Percentiles rank a stretch among this genome's conserved stretches.
phyloP scores from a whole-genome alignment of 2,888 invertebrate genomes.

The Spicauda simplicius region DNA sequence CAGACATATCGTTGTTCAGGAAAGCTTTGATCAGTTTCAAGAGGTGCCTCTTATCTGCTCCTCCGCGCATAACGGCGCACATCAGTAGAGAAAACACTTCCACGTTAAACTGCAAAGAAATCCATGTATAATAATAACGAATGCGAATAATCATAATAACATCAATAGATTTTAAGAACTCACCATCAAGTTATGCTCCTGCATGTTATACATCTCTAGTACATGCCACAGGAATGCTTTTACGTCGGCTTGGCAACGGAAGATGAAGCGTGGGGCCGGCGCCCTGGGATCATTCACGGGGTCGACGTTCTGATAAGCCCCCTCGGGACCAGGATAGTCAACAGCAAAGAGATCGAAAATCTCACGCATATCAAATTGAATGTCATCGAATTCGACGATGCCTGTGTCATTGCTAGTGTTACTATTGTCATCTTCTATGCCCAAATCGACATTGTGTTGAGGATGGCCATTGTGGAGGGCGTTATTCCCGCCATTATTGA shows the following conservation, averaged over 20 bases:
- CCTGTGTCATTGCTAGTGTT: background rate
- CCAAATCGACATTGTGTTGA: background rate
- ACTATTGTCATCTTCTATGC: background rate
- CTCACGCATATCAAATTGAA: background rate
- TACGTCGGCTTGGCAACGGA: background rate
- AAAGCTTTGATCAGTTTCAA: background rate
- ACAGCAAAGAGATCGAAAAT: background rate
- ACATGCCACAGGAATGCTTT: conserved; percentile 1
- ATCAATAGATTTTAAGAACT: background rate
- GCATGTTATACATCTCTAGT: background rate
- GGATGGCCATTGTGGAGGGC: no score
- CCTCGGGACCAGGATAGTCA: background rate
- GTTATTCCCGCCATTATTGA: no score
- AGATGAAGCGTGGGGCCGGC: background rate
- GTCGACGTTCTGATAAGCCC: background rate
- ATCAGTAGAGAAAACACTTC: background rate
- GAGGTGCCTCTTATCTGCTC: background rate
- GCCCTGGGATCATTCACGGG: background rate
- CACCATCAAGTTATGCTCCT: conserved; percentile 1
- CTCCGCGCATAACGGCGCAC: background rate
- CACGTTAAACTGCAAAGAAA: background rate
- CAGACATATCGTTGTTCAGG: background rate
- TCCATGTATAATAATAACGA: background rate
- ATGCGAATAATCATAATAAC: background rate
- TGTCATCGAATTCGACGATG: background rate